phyloP scores from a whole-genome alignment of 2,113 vertebrate species.

The Apteryx mantelli region DNA sequence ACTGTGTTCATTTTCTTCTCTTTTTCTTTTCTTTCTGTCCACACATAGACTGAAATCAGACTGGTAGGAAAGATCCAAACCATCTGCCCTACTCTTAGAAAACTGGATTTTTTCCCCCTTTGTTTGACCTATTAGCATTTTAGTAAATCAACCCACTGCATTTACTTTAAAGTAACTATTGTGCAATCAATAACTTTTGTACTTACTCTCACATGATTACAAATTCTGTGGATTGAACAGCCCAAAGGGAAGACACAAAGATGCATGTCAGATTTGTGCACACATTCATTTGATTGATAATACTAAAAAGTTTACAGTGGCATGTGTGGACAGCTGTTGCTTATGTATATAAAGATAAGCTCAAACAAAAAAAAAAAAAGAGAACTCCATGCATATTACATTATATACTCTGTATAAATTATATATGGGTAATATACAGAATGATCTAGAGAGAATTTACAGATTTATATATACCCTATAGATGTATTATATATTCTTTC shows the following conservation, averaged over 20 bases:
- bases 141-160: not conserved
- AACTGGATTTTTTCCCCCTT: not conserved
- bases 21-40: not conserved
- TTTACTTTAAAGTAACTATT: not conserved
- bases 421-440: not conserved
- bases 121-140: not conserved
- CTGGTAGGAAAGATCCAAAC: not conserved
- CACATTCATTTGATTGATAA: fast-evolving
- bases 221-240: not conserved
- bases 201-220: not conserved
- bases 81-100: not conserved
- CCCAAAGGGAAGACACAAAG: not conserved
- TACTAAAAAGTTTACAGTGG: not conserved
- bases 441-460: not conserved
- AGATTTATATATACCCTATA: not conserved
- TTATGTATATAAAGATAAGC: not conserved
- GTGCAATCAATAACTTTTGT: not conserved
- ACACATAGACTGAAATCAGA: not conserved
- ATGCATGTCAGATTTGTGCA: not conserved
- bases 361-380: not conserved
- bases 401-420: not conserved
- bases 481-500: not conserved
- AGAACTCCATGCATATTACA: not conserved
- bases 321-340: not conserved
- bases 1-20: not conserved